Evolutionary conservation across 2,888 invertebrate genomes (phyloP), one percentile per base, ranked within the genome.

Genomic region (Patella caerulea): DNA sequence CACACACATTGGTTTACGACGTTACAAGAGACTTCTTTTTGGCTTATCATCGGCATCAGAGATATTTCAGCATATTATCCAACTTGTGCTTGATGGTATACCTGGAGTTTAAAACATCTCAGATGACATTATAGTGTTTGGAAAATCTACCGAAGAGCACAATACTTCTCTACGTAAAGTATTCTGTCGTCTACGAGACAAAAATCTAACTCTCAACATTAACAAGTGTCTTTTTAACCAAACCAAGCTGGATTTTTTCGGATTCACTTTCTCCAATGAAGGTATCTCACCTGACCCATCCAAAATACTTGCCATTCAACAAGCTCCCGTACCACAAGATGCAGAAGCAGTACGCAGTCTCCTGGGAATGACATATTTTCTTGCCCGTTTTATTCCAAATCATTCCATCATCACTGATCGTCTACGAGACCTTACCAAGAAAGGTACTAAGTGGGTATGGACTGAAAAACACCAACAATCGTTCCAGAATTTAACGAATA

Each of bases 331-430:
- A 45, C 24, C 71, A 71, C 52, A 14, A 4, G n/a, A 77, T 19
- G 71, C 74, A 7, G 77, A 77, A 12, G 79, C 82, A 11, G 45
- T 71, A 34, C 17, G 56, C 54, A 56, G 34, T 3, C 3, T 84
- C 14, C 71, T 83, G 4, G 82, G 81, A 4, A 80, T 82, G 78
- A 74, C 79, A 14, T 65, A 78, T 19, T 83, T 80, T 69, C 15
- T 74, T 24, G 59, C 83, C 14, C 59, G 78, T 72, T 81, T 84
- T 73, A 84, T 84, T 19, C 79, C 77, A 5, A 72, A 77, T 24
- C 82, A 81, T 70, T 73, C 82, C 15, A 76, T 76, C 14, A 79
- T 84, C 11, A 78, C 82, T 45, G 81, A 74, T 70, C 85, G n/a
- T n/a, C n/a, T n/a, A n/a, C n/a, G n/a, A n/a, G n/a, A n/a, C n/a